A percentile compares a stretch with the other conserved stretches of the same genome.
These are phyloP conservation scores for Apodemus sylvaticus DNA, from an alignment of 2,113 vertebrate species.

Conservation along the genomic window DNA sequence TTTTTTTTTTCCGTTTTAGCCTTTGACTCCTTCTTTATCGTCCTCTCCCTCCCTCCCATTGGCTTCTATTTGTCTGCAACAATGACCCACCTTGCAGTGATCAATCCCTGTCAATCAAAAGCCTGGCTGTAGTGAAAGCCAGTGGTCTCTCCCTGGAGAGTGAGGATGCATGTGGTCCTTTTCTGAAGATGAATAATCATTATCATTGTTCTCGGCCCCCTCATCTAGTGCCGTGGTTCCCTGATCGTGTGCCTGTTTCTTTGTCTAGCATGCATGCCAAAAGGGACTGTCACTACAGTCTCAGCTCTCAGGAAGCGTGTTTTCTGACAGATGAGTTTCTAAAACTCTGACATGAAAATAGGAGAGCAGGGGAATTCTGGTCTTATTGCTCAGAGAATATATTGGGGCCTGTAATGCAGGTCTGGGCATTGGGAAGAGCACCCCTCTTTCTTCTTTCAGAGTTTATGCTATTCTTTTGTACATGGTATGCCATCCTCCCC, in stretches of 20 bases:
- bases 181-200: neutral
- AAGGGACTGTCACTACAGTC: neutral
- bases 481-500: neutral
- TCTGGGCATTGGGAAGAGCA: neutral
- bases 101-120: neutral
- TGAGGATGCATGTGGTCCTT: neutral
- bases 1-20: neutral
- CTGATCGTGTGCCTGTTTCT: neutral
- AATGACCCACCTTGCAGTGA: neutral
- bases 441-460: neutral
- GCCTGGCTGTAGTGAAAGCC: neutral
- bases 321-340: neutral
- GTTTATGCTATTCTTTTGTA: conserved; percentile 21
- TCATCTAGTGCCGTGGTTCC: neutral
- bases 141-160: neutral
- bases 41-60: neutral
- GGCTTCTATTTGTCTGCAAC: neutral
- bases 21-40: neutral
- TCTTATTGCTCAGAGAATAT: neutral
- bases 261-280: neutral
- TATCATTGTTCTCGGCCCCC: neutral
- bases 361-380: neutral
- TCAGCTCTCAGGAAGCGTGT: neutral
- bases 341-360: neutral
- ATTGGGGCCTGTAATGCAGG: neutral